Evolutionary conservation across 2,888 invertebrate species (phyloP), one percentile per base, ranked within the genome.

Genomic region (Chrysolina haemoptera): DNA sequence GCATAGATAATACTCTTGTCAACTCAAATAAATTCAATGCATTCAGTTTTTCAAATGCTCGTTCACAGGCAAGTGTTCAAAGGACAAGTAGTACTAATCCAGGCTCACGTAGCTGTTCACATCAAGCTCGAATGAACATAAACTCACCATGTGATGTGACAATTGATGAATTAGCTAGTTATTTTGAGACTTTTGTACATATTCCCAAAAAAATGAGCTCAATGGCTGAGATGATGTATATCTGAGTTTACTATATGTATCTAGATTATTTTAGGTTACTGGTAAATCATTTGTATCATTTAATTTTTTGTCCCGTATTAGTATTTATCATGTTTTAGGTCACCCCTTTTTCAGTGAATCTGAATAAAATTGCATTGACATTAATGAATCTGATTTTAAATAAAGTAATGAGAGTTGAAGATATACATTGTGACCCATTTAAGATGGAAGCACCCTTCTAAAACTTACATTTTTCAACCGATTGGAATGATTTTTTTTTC

Each of bases 221-320:
- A 73, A 98, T 98, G 98, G 98, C 98, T 74, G 97, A 98, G 90
- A 97, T 97, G 97, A 98, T 98, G 98, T 98, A 98, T 87, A 97
- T 96, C 89, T 96, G 91, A 91, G 20, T 53, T 62, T 53, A 62
- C 27, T 66, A 14, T 67, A n/a, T n/a, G n/a, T n/a, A 27, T 35
- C 14, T 48, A 46, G 22, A 18, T 46, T 69, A 40, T 27, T 62
- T 62, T 35, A 59, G 35, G 20, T 55, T 59, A 59, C 59, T 59
- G 59, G n/a, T 27, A 59, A 53, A 53, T 53, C 48, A n/a, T 16
- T 9, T n/a, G 48, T 48, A 48, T 48, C 9, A 0, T 16, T 48
- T 48, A 10, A 8, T 48, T 48, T 16, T 10, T 48, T 48, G 16
- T 16, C 9, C n/a, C 10, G 10, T 48, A 48, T 48, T 48, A 35